Percentiles rank a stretch among this genome's conserved stretches.
Evolutionary conservation across 2,797 vertebrate species (phyloP).

Genomic region (Anableps anableps): DNA sequence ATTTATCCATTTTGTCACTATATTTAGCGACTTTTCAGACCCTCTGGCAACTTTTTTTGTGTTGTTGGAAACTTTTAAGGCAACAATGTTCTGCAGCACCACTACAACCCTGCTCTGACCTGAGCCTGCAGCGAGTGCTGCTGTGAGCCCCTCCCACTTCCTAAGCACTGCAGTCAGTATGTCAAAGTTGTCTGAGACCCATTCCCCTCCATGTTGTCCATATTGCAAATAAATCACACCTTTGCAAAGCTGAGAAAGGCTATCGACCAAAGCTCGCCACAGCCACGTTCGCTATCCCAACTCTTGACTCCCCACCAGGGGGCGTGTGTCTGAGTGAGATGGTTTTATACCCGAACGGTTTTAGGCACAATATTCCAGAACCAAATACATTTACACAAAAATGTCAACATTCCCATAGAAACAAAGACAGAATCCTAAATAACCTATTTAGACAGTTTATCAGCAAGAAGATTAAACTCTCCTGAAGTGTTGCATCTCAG

Average conservation of each 20-base stretch:
- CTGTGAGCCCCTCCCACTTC: background rate
- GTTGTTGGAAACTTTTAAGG: background rate
- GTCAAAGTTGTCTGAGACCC: too few species aligned
- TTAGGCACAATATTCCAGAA: background rate
- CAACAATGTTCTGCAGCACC: too few species aligned
- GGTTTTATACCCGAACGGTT: background rate
- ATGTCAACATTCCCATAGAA: background rate
- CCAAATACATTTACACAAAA: background rate
- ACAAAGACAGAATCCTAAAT: background rate
- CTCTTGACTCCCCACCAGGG: background rate
- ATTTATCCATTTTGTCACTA: background rate
- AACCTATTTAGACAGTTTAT: background rate
- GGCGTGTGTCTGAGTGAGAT: background rate
- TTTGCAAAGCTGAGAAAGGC: background rate
- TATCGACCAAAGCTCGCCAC: too few species aligned
- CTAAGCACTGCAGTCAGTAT: too few species aligned
- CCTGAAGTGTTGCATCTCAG: conserved; percentile 49
- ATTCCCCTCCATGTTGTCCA: background rate
- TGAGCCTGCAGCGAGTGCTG: too few species aligned
- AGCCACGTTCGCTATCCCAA: background rate
- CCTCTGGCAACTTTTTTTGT: background rate
- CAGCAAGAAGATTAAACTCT: conserved; percentile 40
- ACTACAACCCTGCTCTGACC: too few species aligned
- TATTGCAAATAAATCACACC: background rate
- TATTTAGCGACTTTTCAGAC: background rate